These are phyloP conservation scores for Isoperla grammatica DNA, from an alignment of 2,888 invertebrate species.

Conservation along the genomic window DNA sequence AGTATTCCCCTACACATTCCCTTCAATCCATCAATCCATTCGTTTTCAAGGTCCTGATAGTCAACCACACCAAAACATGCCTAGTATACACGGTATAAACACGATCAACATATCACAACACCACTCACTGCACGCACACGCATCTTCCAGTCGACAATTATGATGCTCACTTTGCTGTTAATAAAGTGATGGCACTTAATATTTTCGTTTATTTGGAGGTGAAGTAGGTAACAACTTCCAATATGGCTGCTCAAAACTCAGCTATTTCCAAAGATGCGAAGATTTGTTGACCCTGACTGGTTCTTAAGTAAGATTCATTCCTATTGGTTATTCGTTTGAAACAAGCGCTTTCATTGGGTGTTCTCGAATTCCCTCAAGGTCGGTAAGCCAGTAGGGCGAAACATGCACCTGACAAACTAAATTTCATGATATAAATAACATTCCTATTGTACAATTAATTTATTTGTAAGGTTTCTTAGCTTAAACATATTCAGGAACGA, in stretches of 20 bases:
- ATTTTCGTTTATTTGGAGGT: conserved; percentile 26
- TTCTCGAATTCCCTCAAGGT: conserved; percentile 42
- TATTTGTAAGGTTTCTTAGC: no score
- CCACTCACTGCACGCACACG: conserved; percentile 9
- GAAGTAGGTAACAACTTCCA: conserved; percentile 44
- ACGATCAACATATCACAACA: conserved; percentile 11
- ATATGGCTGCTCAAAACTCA: conserved; percentile 48
- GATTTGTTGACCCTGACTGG: conserved; percentile 49
- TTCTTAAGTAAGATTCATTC: conserved; percentile 35
- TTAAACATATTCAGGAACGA: no score
- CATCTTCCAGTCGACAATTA: conserved; percentile 19
- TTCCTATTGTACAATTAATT: no score
- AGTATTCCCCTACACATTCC: conserved; percentile 28
- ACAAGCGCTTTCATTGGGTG: conserved; percentile 42
- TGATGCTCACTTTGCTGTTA: conserved; percentile 13
- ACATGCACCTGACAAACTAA: conserved; percentile 45
- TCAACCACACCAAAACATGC: conserved; percentile 30
- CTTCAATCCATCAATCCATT: conserved; percentile 30
- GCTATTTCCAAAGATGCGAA: conserved; percentile 42
- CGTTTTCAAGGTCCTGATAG: conserved; percentile 29
- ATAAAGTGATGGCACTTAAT: conserved; percentile 24
- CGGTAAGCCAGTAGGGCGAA: conserved; percentile 44
- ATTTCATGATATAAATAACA: no score
- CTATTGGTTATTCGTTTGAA: conserved; percentile 42
- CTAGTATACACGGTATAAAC: conserved; percentile 17